A percentile compares a stretch with the other conserved stretches of the same genome.
Evolutionary conservation across 2,888 invertebrate genomes (phyloP).

Genomic region (Saturnia pavonia): DNA sequence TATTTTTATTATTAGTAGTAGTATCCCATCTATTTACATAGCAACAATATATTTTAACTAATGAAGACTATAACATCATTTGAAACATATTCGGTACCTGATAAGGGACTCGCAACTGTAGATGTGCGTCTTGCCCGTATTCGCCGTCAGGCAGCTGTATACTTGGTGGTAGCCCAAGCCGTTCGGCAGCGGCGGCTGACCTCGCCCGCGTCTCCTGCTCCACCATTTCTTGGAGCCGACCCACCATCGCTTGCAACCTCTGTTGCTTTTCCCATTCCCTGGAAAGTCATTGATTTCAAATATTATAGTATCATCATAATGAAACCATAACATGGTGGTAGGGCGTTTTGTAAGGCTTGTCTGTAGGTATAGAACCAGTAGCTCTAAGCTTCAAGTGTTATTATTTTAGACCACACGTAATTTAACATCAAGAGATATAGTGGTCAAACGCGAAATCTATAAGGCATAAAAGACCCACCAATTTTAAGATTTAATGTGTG

Average conservation of each 20-base stretch:
- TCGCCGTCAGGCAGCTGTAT: slow-evolving; percentile 85
- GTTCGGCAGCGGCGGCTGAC: slow-evolving; percentile 75
- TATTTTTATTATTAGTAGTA: too few species aligned
- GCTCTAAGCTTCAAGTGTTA: too few species aligned
- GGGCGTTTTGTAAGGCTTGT: too few species aligned
- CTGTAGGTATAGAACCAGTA: too few species aligned
- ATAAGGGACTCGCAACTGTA: slow-evolving; percentile 84
- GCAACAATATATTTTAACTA: too few species aligned
- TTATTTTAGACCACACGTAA: too few species aligned
- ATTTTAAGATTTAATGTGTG: too few species aligned
- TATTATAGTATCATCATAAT: background rate
- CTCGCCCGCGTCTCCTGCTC: slow-evolving; percentile 78
- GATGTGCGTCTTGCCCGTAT: slow-evolving; percentile 83
- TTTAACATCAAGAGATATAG: too few species aligned
- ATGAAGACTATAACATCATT: background rate
- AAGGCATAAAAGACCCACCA: too few species aligned
- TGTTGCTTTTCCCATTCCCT: slow-evolving; percentile 86
- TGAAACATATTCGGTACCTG: slow-evolving; percentile 63
- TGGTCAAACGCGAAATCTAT: background rate
- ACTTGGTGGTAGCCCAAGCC: slow-evolving; percentile 83
- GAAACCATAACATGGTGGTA: background rate
- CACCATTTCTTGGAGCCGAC: slow-evolving; percentile 77
- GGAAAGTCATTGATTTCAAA: slow-evolving; percentile 46
- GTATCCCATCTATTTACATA: too few species aligned
- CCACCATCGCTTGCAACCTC: slow-evolving; percentile 80